phyloP scores from a whole-genome alignment of 2,888 invertebrate genomes.

The Pyrocoelia pectoralis region DNA sequence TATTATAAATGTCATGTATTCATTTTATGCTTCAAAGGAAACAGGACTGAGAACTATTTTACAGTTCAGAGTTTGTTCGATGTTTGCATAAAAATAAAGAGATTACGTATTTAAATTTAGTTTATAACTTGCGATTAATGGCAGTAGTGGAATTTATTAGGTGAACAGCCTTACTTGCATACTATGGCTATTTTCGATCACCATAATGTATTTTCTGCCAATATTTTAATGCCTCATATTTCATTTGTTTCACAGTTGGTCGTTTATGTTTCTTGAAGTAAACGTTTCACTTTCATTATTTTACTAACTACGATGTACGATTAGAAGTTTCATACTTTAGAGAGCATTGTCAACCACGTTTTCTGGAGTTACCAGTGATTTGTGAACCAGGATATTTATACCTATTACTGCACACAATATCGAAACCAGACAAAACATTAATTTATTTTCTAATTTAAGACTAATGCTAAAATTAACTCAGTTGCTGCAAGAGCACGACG shows the following conservation, averaged over 20 bases:
- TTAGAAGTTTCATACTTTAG: too few relatives aligned
- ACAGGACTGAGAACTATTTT: neutral
- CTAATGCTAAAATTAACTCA: slow-evolving; percentile 23
- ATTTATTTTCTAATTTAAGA: slow-evolving; percentile 35
- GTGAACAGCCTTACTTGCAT: slow-evolving; percentile 7
- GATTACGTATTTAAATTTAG: slow-evolving; percentile 10
- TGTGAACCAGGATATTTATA: slow-evolving; percentile 20
- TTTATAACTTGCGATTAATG: slow-evolving; percentile 11
- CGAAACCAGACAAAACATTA: slow-evolving; percentile 34
- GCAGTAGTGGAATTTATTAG: slow-evolving; percentile 5
- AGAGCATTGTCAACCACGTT: too few relatives aligned
- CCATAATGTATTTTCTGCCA: neutral
- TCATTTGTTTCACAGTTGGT: too few relatives aligned
- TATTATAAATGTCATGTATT: neutral
- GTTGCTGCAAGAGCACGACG: neutral
- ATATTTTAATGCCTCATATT: neutral
- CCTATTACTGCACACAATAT: slow-evolving; percentile 21
- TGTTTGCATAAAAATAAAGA: slow-evolving; percentile 6
- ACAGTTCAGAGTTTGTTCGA: neutral
- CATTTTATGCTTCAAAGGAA: slow-evolving; percentile 6
- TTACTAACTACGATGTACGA: too few relatives aligned
- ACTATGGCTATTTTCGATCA: slow-evolving; percentile 6
- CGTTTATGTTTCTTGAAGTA: too few relatives aligned
- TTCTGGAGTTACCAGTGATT: too few relatives aligned
- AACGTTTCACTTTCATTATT: too few relatives aligned